Base-by-base conservation (phyloP, 2,797 vertebrate species). In the Pelobates cultripes region DNA sequence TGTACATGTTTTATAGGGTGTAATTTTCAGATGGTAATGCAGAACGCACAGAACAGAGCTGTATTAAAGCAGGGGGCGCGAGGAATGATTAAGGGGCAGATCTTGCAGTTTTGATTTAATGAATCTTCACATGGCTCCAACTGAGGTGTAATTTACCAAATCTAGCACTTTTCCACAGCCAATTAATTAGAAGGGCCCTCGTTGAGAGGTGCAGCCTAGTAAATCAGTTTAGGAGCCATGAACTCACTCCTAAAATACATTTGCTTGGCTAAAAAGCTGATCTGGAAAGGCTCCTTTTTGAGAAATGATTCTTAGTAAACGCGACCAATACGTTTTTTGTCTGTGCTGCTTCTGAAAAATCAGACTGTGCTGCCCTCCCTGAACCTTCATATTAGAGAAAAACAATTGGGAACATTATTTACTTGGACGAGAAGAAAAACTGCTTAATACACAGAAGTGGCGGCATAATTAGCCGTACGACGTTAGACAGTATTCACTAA, bases 141-240 rank as follows among this genome's bases (percentile, higher is more conserved):
- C 85, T 88, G 77, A 86, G 85, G 88, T 74, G 83, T 83, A 88
- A 81, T 88, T 89, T 87, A 82, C 87, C 83, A 88, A 88, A 88
- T 86, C 86, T 79, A 85, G 85, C 78, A 76, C 55, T 78, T 89
- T 90, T 89, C 86, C 86, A 86, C 83, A 87, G 78, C 84, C 86
- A 90, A 87, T 91, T 90, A 88, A 91, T 88, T 88, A 88, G 84
- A 85, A 80, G 73, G 85, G 74, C 74, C 45, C 66, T 85, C 75
- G 74, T 75, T 73, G 60, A 87, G 82, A 83, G 87, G 80, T 73
- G 85, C 60, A 78, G 77, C 81, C 76, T 86, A 85, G 70, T 86
- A 90, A 90, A 90, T 91, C 70, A 41, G 70, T 28, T 28, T 28
- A 28, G 28, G 74, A 86, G 80, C 4, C n/a, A 85, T 70, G 67